A percentile compares a stretch with the other conserved stretches of the same genome.
Conservation (phyloP, 2,888 invertebrate species). For the Eupithecia vulgata region DNA sequence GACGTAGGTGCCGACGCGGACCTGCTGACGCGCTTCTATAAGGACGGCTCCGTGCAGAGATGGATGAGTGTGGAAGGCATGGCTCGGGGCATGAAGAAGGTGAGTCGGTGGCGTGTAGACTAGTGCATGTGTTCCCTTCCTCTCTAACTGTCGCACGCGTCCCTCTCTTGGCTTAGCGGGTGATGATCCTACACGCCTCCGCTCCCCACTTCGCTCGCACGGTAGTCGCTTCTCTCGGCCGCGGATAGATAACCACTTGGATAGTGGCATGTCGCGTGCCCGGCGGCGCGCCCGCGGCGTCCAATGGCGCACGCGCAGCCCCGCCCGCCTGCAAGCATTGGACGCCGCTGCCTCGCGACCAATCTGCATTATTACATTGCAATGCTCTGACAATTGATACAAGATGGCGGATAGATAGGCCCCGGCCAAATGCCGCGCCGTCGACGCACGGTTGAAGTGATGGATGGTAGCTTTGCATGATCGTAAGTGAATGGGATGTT, state of each 20-base stretch:
- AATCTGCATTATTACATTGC: constrained; percentile 38
- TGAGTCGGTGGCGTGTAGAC: constrained; percentile 84
- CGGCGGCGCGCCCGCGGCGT: constrained; percentile 32
- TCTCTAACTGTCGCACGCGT: constrained; percentile 57
- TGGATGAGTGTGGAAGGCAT: constrained; percentile 83
- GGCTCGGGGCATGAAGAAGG: constrained; percentile 83
- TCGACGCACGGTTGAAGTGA: constrained; percentile 41
- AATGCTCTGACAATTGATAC: constrained; percentile 45
- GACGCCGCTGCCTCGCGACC: too few species aligned
- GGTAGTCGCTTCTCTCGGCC: constrained; percentile 32
- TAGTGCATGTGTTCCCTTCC: constrained; percentile 74
- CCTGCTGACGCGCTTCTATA: constrained; percentile 82
- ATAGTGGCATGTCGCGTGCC: background rate
- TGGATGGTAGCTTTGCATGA: constrained; percentile 53
- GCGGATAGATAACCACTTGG: constrained; percentile 36
- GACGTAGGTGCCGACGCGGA: constrained; percentile 80
- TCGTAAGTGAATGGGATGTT: constrained; percentile 24
- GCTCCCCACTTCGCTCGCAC: constrained; percentile 68
- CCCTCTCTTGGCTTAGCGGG: constrained; percentile 62
- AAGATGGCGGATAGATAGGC: constrained; percentile 56
- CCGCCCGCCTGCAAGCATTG: constrained; percentile 51
- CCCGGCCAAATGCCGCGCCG: constrained; percentile 11
- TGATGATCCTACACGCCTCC: constrained; percentile 81
- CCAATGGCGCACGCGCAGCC: constrained; percentile 48
- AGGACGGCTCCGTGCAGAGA: constrained; percentile 82